Evolutionary conservation across 1,140 invertebrate genomes (phyloP).

Genomic region (Diabrotica undecimpunctata): DNA sequence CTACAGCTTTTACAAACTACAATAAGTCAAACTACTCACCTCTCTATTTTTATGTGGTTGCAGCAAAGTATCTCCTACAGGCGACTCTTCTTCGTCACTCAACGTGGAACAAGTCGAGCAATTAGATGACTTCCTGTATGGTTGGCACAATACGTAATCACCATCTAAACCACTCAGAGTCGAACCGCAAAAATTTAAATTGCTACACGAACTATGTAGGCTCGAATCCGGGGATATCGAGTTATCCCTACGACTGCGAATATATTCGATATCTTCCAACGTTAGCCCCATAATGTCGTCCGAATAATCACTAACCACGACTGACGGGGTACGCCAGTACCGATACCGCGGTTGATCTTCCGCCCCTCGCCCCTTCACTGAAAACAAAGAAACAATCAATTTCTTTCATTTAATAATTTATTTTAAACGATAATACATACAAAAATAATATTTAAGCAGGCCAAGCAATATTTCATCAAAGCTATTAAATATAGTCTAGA

Average conservation of each 20-base stretch:
- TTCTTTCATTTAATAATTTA: too few species aligned
- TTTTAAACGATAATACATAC: too few species aligned
- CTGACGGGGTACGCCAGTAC: slow-evolving; percentile 72
- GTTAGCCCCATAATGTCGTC: slow-evolving; percentile 65
- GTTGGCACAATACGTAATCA: slow-evolving; percentile 51
- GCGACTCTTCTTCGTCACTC: slow-evolving; percentile 66
- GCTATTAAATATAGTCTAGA: too few species aligned
- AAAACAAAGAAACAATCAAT: slow-evolving; percentile 10
- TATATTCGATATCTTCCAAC: slow-evolving; percentile 63
- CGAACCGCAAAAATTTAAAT: slow-evolving; percentile 55
- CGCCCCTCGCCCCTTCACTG: slow-evolving; percentile 47
- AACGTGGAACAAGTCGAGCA: slow-evolving; percentile 61
- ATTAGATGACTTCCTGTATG: slow-evolving; percentile 59
- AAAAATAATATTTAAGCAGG: too few species aligned
- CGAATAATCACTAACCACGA: slow-evolving; percentile 80
- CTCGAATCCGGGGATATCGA: slow-evolving; percentile 51
- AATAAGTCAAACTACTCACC: slow-evolving; percentile 41
- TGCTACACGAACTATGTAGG: slow-evolving; percentile 62
- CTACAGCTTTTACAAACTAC: too few species aligned
- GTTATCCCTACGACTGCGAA: slow-evolving; percentile 50
- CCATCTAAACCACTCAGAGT: slow-evolving; percentile 56
- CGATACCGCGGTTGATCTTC: slow-evolving; percentile 47
- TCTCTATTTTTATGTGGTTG: slow-evolving; percentile 43
- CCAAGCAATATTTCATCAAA: too few species aligned
- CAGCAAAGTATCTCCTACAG: slow-evolving; percentile 40